phyloP scores from a whole-genome alignment of 1,140 invertebrate genomes.

The Scaptomyza pallida region DNA sequence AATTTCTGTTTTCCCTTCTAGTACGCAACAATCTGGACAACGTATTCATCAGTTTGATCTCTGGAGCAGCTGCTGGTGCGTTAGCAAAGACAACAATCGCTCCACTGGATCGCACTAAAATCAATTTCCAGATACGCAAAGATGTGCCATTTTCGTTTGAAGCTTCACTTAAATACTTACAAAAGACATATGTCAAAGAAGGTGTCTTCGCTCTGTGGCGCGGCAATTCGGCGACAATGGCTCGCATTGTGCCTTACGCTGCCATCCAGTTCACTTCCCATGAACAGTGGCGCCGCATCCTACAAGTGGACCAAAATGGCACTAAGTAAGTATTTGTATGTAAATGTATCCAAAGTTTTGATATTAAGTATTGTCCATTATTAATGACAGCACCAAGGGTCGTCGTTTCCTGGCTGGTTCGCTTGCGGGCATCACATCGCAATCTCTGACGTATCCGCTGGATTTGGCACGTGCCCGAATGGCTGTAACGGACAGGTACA shows the following conservation, averaged over 20 bases:
- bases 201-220: slow-evolving; percentile 95
- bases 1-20: not conserved
- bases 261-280: slow-evolving; percentile 98
- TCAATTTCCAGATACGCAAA: slow-evolving; percentile 96
- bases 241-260: slow-evolving; percentile 97
- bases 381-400: slow-evolving; percentile 64
- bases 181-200: slow-evolving; percentile 88
- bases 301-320: slow-evolving; percentile 87
- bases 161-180: slow-evolving; percentile 92
- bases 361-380: not conserved
- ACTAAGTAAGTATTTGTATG: slow-evolving; percentile 85
- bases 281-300: slow-evolving; percentile 96
- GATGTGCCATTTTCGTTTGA: slow-evolving; percentile 90
- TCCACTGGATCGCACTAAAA: slow-evolving; percentile 98
- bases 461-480: slow-evolving; percentile 98
- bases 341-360: not conserved
- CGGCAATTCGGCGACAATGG: slow-evolving; percentile 99
- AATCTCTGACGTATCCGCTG: slow-evolving; percentile 96
- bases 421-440: slow-evolving; percentile 96
- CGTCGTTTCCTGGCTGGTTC: slow-evolving; percentile 94
- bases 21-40: slow-evolving; percentile 65
- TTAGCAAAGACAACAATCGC: slow-evolving; percentile 98
- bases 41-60: slow-evolving; percentile 89
- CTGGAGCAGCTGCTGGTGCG: slow-evolving; percentile 96
- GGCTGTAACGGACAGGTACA: slow-evolving; percentile 94